Evolutionary conservation across 2,797 vertebrate species (phyloP).

Genomic region (Salmo trutta): DNA sequence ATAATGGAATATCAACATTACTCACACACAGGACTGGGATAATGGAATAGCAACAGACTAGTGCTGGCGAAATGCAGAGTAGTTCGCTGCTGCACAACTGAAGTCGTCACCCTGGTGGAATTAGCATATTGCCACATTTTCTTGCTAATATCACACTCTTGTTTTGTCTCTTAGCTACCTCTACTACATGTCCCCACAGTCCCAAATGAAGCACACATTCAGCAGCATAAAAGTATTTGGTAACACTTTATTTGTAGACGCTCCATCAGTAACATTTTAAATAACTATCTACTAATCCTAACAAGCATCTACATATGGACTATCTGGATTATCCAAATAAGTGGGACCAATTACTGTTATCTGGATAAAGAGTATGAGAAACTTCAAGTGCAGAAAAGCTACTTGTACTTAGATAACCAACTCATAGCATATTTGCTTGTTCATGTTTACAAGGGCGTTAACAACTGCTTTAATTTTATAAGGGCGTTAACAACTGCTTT

Average conservation of each 20-base stretch:
- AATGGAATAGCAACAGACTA: slow-evolving; percentile 51
- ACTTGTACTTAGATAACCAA: background rate
- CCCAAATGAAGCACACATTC: background rate
- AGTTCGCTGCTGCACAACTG: slow-evolving; percentile 35
- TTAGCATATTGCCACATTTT: slow-evolving; percentile 64
- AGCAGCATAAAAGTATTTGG: background rate
- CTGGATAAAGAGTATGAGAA: background rate
- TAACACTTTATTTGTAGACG: too few species aligned
- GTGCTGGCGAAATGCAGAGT: slow-evolving; percentile 44
- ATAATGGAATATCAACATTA: slow-evolving; percentile 57
- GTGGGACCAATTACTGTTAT: background rate
- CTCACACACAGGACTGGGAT: slow-evolving; percentile 35
- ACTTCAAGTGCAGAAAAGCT: background rate
- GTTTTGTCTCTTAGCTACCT: slow-evolving; percentile 41
- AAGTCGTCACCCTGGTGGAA: slow-evolving; percentile 47
- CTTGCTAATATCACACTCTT: slow-evolving; percentile 48
- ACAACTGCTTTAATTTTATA: too few species aligned
- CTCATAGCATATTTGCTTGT: too few species aligned
- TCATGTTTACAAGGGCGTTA: slow-evolving; percentile 16
- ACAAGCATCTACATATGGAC: too few species aligned
- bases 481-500: slow-evolving; percentile 11
- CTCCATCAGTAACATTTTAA: too few species aligned
- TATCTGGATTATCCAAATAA: too few species aligned
- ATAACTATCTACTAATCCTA: too few species aligned
- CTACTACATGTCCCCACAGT: slow-evolving; percentile 18